Evolutionary conservation across 2,797 vertebrate species (phyloP).

Genomic region (Lepus oiostolus): DNA sequence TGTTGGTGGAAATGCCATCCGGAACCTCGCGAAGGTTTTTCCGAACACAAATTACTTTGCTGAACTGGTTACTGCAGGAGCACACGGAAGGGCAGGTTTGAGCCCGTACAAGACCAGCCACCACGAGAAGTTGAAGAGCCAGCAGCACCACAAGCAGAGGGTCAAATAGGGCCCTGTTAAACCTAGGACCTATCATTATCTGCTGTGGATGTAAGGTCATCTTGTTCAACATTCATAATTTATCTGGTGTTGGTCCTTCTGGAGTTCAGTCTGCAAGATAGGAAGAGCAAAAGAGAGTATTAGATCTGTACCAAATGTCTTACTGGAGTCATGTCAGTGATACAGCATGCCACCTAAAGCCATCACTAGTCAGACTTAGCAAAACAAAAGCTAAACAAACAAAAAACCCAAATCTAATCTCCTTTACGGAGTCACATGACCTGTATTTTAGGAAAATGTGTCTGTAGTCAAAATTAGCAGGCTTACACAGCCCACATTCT

Average conservation of each 20-base stretch:
- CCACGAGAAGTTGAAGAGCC: constrained; percentile 99
- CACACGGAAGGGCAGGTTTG: constrained; percentile 99
- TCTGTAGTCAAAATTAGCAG: constrained; percentile 8
- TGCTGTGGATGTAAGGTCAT: constrained; percentile 99
- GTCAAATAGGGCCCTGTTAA: constrained; percentile 99
- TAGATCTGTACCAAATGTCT: constrained; percentile 65
- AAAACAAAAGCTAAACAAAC: not conserved
- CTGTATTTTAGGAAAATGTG: not conserved
- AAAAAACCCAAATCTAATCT: not conserved
- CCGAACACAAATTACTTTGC: constrained; percentile 99
- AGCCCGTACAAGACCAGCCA: constrained; percentile 98
- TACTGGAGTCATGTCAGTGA: not conserved
- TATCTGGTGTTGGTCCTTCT: constrained; percentile 95
- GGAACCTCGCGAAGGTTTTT: constrained; percentile 97
- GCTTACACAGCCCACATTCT: not conserved
- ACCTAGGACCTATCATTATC: constrained; percentile 99
- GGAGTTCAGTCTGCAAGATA: constrained; percentile 89
- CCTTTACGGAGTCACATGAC: not conserved
- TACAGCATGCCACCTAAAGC: not conserved
- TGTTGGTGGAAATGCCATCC: constrained; percentile 99
- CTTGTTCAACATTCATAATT: constrained; percentile 99
- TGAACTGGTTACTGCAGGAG: constrained; percentile 99
- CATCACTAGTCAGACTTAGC: constrained; percentile 12
- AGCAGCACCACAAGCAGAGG: constrained; percentile 99
- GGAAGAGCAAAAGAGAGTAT: constrained; percentile 61